phyloP scores from a whole-genome alignment of 2,113 vertebrate species.

The Asarcornis scutulata region DNA sequence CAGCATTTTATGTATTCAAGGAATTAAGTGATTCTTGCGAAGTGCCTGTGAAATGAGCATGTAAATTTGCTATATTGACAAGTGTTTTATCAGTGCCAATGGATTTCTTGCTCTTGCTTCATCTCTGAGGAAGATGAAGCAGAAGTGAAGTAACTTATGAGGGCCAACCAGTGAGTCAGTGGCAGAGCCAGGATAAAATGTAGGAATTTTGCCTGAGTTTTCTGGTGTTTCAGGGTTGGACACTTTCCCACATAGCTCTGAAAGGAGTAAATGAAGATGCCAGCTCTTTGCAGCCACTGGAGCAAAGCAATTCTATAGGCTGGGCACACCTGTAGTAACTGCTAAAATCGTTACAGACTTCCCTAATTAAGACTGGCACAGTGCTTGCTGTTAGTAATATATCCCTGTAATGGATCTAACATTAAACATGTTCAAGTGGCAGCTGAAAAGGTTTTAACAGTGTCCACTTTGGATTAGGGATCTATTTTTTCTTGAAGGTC shows the following conservation, averaged over 20 bases:
- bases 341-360: background rate
- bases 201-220: background rate
- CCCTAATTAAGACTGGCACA: background rate
- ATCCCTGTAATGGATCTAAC: background rate
- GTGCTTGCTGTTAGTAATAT: background rate
- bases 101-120: background rate
- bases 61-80: background rate
- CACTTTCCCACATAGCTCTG: accelerated
- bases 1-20: background rate
- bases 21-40: background rate
- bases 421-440: background rate
- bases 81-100: background rate
- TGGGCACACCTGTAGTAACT: background rate
- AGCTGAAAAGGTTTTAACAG: slow-evolving; percentile 1
- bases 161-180: background rate
- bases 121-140: background rate
- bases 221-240: background rate
- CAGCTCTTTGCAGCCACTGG: background rate
- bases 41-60: background rate
- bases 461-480: background rate
- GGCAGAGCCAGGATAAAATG: background rate
- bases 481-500: background rate
- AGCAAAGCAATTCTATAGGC: background rate
- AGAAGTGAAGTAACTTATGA: background rate
- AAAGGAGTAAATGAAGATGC: background rate